Base-by-base conservation (phyloP, 2,888 invertebrate genomes). In the Escarpia spicata region DNA sequence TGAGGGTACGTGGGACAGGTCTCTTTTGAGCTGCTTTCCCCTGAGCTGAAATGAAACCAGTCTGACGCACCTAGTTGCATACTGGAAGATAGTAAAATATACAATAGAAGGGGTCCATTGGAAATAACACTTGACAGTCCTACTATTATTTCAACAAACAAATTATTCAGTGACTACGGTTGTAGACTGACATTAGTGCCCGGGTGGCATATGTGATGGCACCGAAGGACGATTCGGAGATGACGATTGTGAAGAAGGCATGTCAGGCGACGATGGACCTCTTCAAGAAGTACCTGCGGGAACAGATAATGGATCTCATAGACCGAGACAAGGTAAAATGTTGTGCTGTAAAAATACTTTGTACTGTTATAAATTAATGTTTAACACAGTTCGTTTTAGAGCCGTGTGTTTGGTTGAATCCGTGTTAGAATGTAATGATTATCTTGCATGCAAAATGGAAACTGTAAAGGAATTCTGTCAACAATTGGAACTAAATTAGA, bases 221-320 rank as follows among this genome's bases (percentile, higher is more conserved):
- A 9, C 98, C 98, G 0, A 99, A 99, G 97, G 99, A 99, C 96
- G 99, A 99, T 94, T 96, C 98, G 0, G 99, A 99, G 97, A 97
- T 99, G 92, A 97, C 98, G 92, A 98, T 98, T 12, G 98, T 99
- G 92, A 98, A 98, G 96, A 99, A 99, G 97, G 99, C 99, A 0
- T 98, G 98, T 95, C 97, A 98, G 96, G 98, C 99, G 19, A 98
- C 99, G 15, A 98, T 98, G 92, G 99, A 99, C 97, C 98, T 99
- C 26, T 99, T 99, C 96, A 98, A 98, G 92, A 99, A 99, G 96
- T 99, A 98, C 97, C 97, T 99, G 90, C 98, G 99, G 96, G 99
- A 99, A 96, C 99, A 99, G 97, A 98, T 99, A 94, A 99, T 99
- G 98, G 99, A 99, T 96, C 98, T 99, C 94, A 99, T 99, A 96